phyloP scores from a whole-genome alignment of 1,140 invertebrate species.

The Mizuhopecten yessoensis region DNA sequence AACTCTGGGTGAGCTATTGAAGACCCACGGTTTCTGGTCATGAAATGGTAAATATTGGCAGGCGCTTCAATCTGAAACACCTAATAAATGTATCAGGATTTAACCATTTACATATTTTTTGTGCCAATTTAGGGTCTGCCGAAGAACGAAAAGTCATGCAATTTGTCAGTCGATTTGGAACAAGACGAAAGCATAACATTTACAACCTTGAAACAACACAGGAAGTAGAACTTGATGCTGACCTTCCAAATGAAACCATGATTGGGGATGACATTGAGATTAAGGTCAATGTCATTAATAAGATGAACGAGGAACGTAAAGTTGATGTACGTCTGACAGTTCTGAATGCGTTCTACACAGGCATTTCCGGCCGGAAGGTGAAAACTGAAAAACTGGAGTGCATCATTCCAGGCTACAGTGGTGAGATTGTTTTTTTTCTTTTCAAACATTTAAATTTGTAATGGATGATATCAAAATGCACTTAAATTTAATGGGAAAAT shows the following conservation, averaged over 20 bases:
- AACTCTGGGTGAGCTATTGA: no score
- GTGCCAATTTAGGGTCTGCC: constrained; percentile 53
- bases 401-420: background rate
- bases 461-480: no score
- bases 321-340: constrained; percentile 56
- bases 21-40: no score
- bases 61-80: no score
- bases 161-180: constrained; percentile 65
- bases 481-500: no score
- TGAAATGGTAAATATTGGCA: no score
- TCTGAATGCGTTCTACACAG: constrained; percentile 64
- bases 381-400: constrained; percentile 36
- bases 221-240: constrained; percentile 57
- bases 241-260: constrained; percentile 48
- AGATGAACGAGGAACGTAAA: constrained; percentile 14
- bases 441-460: no score
- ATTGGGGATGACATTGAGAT: constrained; percentile 61
- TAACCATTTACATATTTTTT: background rate
- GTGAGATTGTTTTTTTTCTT: background rate
- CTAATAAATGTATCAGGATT: no score
- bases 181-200: constrained; percentile 55
- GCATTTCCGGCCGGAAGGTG: constrained; percentile 57
- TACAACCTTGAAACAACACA: constrained; percentile 48
- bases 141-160: constrained; percentile 65
- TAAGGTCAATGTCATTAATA: constrained; percentile 59